These are phyloP conservation scores for Muricea muricata DNA, from an alignment of 92 coral and sea anemone genomes.

Conservation along the genomic window DNA sequence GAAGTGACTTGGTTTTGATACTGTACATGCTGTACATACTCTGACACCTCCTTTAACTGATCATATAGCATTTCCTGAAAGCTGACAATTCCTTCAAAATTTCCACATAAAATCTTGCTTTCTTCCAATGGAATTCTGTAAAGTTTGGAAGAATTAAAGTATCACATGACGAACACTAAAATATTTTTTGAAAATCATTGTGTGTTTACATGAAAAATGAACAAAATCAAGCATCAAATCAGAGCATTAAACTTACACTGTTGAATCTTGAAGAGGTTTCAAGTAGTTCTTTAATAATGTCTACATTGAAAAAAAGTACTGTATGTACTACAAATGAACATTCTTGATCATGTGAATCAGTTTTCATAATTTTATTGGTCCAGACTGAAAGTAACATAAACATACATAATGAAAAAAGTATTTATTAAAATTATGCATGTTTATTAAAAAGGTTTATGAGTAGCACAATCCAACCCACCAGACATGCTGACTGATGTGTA, in stretches of 20 bases:
- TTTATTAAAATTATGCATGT: no score
- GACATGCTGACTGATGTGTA: no score
- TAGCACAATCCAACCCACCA: no score
- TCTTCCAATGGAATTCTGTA: slow-evolving; percentile 85
- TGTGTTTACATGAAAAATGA: neutral
- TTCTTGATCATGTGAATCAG: neutral
- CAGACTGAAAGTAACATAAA: no score
- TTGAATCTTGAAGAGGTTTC: slow-evolving; percentile 87
- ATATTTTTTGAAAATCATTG: neutral
- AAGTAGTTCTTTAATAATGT: slow-evolving; percentile 87
- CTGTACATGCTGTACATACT: slow-evolving; percentile 68
- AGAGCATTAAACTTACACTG: slow-evolving; percentile 72
- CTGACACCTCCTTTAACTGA: slow-evolving; percentile 89
- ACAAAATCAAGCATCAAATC: no score
- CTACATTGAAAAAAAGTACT: slow-evolving; percentile 38
- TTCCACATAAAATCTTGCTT: slow-evolving; percentile 91
- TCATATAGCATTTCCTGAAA: slow-evolving; percentile 89
- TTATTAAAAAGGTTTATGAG: no score
- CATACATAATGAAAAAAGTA: no score
- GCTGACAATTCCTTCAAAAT: slow-evolving; percentile 90
- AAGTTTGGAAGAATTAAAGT: slow-evolving; percentile 11
- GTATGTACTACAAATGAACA: neutral
- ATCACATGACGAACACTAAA: neutral
- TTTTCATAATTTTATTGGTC: neutral
- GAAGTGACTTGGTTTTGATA: neutral